Evolutionary conservation across 2,113 vertebrate species (phyloP), one percentile per base, ranked within the genome.

Genomic region (Passer domesticus): DNA sequence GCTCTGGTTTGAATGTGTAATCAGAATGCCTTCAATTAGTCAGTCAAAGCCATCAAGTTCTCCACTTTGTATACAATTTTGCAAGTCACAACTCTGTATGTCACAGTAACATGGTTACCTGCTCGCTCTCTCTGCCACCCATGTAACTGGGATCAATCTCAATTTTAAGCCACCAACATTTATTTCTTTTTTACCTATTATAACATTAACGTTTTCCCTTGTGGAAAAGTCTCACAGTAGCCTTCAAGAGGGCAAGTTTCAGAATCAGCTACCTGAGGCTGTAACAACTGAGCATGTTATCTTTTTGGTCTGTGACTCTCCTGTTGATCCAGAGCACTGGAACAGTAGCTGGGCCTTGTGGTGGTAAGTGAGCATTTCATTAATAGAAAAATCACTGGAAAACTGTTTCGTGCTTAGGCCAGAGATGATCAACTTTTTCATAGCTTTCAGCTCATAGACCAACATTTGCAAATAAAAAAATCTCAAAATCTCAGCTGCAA

Each of bases 261-360:
- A 74, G 55, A 67, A 66, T 37, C 55, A 39, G 25, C 10, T 58
- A n/a, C n/a, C 52, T 78, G 52, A 86, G 9, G 35, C 41, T 74
- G 2, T n/a, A 55, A 77, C 8, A 56, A 60, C 24, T 19, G 3
- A 79, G 35, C 41, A 79, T 1, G 2, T 55, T 55, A 43, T 3
- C 1, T 37, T 67, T 31, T 39, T 4, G 13, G 74, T 41, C 63
- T 62, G 52, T 47, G 27, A 89, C 33, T n/a, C 23, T 82, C 31
- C 60, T n/a, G 27, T 16, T 78, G 31, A 84, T 19, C 6, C 41
- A 24, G 28, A 94, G 46, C 22, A 68, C 11, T 0, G 0, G 13
- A 91, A 55, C 3, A 19, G 33, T n/a, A 77, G 14, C 5, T 2
- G 0, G 17, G 33, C 28, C 21, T 78, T 33, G 30, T 0, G 0